Evolutionary conservation across 2,113 vertebrate genomes (phyloP).

Genomic region (Xiphorhynchus elegans): DNA sequence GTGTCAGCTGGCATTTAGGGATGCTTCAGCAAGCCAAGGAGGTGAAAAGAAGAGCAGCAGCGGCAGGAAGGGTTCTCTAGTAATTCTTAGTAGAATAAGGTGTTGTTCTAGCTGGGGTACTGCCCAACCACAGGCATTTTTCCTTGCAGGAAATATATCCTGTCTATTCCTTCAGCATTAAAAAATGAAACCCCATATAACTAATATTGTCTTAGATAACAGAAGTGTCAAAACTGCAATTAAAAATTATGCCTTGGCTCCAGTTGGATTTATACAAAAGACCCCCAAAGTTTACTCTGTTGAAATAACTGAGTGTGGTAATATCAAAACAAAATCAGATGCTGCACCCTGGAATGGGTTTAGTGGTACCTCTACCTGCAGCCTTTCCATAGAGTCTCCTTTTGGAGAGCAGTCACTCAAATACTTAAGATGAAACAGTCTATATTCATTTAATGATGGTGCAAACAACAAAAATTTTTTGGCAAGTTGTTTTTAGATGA

Average conservation of each 20-base stretch:
- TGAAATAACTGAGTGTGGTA: background rate
- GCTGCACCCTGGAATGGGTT: fast-evolving
- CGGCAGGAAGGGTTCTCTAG: background rate
- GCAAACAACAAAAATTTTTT: background rate
- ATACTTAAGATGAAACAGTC: background rate
- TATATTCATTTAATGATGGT: background rate
- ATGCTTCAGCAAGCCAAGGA: background rate
- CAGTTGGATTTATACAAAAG: background rate
- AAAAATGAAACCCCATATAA: background rate
- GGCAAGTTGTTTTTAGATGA: background rate
- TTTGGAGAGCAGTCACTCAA: background rate
- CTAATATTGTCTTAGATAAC: background rate
- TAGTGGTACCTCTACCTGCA: background rate
- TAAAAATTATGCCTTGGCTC: background rate
- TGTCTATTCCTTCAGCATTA: background rate
- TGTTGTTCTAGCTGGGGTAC: background rate
- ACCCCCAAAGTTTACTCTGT: background rate
- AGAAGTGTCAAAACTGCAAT: background rate
- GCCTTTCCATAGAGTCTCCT: fast-evolving
- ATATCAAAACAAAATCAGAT: background rate
- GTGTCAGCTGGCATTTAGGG: background rate
- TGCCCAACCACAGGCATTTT: background rate
- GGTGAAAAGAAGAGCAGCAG: background rate
- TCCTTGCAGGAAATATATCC: background rate
- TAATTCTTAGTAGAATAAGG: background rate